These are phyloP conservation scores for Conus canariensis DNA, from an alignment of 2,888 invertebrate genomes.

Conservation along the genomic window DNA sequence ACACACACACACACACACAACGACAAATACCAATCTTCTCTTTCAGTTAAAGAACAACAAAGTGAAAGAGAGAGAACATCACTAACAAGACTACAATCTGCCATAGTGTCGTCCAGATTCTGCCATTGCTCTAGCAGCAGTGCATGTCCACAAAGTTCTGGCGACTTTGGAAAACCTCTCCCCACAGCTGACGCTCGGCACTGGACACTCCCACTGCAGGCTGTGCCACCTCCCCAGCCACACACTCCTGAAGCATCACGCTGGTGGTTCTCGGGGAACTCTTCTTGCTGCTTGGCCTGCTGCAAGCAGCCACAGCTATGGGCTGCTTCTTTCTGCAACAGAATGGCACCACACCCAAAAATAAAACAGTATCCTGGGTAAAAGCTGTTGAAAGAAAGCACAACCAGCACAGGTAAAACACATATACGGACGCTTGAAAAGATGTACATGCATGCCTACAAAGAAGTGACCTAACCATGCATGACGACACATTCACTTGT, in stretches of 20 bases:
- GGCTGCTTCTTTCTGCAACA: conserved; percentile 2
- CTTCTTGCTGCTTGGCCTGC: background rate
- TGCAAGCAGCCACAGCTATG: background rate
- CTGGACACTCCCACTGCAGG: conserved; percentile 5
- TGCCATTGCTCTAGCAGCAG: background rate
- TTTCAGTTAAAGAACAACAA: too few species aligned
- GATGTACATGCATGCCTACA: too few species aligned
- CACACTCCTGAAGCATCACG: background rate
- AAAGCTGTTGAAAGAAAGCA: too few species aligned
- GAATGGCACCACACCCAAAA: background rate
- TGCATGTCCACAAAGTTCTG: conserved; percentile 43
- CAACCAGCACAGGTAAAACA: too few species aligned
- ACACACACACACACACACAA: conserved; percentile 28
- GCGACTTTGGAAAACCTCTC: conserved; percentile 31
- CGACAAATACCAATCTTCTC: background rate
- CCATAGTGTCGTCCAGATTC: background rate
- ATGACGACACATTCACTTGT: too few species aligned
- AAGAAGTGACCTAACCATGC: too few species aligned
- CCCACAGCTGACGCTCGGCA: conserved; percentile 24
- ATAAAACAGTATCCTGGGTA: too few species aligned
- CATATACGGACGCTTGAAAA: too few species aligned
- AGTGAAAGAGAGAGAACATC: too few species aligned
- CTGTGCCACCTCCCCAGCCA: conserved; percentile 13
- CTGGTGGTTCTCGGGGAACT: background rate
- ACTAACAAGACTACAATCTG: too few species aligned